Conservation (phyloP, 2,888 invertebrate genomes). For the Dasypogon diadema region DNA sequence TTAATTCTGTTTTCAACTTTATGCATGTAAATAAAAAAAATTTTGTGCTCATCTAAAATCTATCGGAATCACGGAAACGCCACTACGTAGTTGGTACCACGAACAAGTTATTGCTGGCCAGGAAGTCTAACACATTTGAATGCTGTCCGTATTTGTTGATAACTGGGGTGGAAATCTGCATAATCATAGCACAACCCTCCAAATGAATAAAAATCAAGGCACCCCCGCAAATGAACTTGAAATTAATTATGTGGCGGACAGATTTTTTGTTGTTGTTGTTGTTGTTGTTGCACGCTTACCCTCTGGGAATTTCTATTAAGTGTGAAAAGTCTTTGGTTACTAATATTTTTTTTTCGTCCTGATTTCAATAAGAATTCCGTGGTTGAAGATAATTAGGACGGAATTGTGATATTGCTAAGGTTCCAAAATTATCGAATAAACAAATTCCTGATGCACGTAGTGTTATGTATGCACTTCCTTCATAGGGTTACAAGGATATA, state of each 20-base stretch:
- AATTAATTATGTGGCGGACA: slow-evolving; percentile 16
- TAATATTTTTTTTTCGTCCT: slow-evolving; percentile 8
- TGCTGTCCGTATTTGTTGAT: background rate
- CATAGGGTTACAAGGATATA: background rate
- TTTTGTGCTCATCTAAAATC: background rate
- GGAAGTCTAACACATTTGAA: background rate
- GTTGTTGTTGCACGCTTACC: no score
- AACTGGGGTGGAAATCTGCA: background rate
- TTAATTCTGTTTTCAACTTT: slow-evolving; percentile 23
- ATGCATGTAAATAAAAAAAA: slow-evolving; percentile 14
- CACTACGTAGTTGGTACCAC: slow-evolving; percentile 17
- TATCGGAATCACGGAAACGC: slow-evolving; percentile 11
- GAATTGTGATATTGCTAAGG: slow-evolving; percentile 1
- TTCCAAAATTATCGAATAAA: slow-evolving; percentile 23
- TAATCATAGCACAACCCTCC: background rate
- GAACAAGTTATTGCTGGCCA: slow-evolving; percentile 25
- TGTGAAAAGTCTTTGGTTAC: background rate
- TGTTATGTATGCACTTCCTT: slow-evolving; percentile 8
- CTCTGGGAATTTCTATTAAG: background rate
- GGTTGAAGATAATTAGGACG: slow-evolving; percentile 34
- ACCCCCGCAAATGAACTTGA: slow-evolving; percentile 30
- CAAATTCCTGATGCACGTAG: background rate
- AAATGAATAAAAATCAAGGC: slow-evolving; percentile 7
- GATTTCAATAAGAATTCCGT: slow-evolving; percentile 20
- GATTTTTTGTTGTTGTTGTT: background rate